Conservation (phyloP, 1,140 invertebrate genomes). For the Thereuonema tuberculata region DNA sequence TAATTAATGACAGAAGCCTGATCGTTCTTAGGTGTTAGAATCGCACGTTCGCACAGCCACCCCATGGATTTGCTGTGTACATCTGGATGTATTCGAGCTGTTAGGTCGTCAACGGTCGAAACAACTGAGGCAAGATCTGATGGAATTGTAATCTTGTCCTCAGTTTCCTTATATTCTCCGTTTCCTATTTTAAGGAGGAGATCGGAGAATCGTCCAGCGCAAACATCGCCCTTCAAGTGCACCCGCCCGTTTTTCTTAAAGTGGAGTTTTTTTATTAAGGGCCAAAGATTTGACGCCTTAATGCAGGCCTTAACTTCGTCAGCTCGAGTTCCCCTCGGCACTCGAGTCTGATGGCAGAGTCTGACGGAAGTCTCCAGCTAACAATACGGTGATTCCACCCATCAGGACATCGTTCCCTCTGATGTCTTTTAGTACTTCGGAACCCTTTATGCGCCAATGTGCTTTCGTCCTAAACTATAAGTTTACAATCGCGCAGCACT, state of each 20-base stretch:
- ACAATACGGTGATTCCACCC: no score
- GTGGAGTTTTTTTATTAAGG: constrained; percentile 14
- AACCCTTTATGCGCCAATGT: constrained; percentile 22
- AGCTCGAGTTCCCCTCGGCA: constrained; percentile 33
- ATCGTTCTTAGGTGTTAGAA: constrained; percentile 26
- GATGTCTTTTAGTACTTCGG: no score
- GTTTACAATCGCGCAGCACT: constrained; percentile 22
- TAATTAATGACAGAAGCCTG: constrained; percentile 24
- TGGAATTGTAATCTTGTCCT: no score
- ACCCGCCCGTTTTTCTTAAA: constrained; percentile 18
- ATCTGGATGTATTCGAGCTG: no score
- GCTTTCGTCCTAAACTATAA: constrained; percentile 21
- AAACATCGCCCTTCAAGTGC: background rate
- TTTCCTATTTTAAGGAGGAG: no score
- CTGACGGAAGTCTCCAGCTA: no score
- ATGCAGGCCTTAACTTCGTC: no score
- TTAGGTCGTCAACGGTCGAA: no score
- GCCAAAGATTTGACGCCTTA: constrained; percentile 23
- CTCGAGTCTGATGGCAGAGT: constrained; percentile 29
- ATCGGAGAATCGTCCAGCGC: constrained; percentile 10
- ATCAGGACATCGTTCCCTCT: no score
- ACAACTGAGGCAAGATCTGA: no score
- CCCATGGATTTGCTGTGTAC: no score
- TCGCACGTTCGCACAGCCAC: constrained; percentile 20
- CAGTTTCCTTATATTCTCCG: no score